Evolutionary conservation across 2,888 invertebrate genomes (phyloP).

Genomic region (Tipula unca): DNA sequence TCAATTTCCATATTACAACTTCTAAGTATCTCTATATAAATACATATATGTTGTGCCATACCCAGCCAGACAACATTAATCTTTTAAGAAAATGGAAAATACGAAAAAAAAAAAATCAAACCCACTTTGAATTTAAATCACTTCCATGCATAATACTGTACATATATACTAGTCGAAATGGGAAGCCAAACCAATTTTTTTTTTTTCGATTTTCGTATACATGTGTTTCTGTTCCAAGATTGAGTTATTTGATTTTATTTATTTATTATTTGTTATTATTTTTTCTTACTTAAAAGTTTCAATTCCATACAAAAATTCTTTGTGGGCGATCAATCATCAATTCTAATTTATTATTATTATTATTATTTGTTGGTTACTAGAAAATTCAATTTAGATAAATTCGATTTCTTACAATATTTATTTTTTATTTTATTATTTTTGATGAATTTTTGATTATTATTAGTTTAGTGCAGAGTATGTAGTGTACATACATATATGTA

Average conservation of each 20-base stretch:
- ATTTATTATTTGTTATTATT: not conserved
- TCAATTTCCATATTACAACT: not conserved
- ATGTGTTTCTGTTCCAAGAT: not conserved
- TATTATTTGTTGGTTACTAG: not conserved
- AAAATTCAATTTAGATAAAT: conserved; percentile 8
- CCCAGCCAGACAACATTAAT: not conserved
- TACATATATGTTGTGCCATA: not conserved
- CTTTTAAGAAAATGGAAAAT: not conserved
- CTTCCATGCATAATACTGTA: not conserved
- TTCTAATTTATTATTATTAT: conserved; percentile 14
- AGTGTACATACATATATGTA: no score
- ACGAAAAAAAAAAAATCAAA: not conserved
- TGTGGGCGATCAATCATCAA: conserved; percentile 8
- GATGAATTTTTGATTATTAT: conserved; percentile 1
- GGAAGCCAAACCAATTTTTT: not conserved
- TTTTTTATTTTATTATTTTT: not conserved
- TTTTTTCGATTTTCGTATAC: not conserved
- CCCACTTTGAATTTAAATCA: not conserved
- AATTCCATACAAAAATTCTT: not conserved
- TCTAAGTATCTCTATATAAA: not conserved
- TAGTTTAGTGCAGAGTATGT: not conserved
- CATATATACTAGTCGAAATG: not conserved
- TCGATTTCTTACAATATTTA: not conserved
- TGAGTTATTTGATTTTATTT: not conserved
- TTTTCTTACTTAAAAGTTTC: not conserved